Conservation (phyloP, 2,888 invertebrate genomes). For the Iselma pallidipennis region DNA sequence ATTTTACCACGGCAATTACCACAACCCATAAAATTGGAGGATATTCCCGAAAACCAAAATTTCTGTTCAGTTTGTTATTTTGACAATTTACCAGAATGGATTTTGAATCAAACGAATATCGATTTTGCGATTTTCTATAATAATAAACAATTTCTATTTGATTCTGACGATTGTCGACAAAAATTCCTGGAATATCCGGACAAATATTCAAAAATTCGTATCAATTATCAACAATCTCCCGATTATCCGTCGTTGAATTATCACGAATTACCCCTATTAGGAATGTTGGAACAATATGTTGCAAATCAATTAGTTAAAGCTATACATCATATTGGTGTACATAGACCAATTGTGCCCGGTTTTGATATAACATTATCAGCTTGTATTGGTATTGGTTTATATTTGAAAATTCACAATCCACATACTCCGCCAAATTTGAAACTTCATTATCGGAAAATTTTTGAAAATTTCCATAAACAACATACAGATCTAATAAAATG, state of each 20-base stretch:
- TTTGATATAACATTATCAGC: constrained; percentile 59
- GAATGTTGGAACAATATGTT: constrained; percentile 66
- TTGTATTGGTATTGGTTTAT: constrained; percentile 61
- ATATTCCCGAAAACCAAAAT: constrained; percentile 52
- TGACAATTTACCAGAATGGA: constrained; percentile 59
- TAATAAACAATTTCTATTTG: constrained; percentile 62
- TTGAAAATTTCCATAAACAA: constrained; percentile 51
- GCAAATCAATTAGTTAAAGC: constrained; percentile 61
- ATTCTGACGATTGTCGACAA: constrained; percentile 57
- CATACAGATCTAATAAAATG: constrained; percentile 42
- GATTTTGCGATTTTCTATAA: constrained; percentile 59
- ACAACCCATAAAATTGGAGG: constrained; percentile 36
- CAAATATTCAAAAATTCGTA: constrained; percentile 57
- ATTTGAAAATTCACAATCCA: constrained; percentile 61
- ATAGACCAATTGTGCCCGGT: constrained; percentile 66
- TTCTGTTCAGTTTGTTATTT: constrained; percentile 66
- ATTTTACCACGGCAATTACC: constrained; percentile 60
- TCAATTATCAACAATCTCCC: constrained; percentile 51
- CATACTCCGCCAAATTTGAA: constrained; percentile 43
- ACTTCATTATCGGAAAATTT: constrained; percentile 53
- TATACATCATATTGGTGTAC: constrained; percentile 58
- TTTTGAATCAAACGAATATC: constrained; percentile 55
- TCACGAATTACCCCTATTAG: constrained; percentile 60
- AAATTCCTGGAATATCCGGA: constrained; percentile 61
- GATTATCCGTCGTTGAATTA: constrained; percentile 53